Base-by-base conservation (phyloP, 2,113 vertebrate genomes). In the Etheostoma spectabile region DNA sequence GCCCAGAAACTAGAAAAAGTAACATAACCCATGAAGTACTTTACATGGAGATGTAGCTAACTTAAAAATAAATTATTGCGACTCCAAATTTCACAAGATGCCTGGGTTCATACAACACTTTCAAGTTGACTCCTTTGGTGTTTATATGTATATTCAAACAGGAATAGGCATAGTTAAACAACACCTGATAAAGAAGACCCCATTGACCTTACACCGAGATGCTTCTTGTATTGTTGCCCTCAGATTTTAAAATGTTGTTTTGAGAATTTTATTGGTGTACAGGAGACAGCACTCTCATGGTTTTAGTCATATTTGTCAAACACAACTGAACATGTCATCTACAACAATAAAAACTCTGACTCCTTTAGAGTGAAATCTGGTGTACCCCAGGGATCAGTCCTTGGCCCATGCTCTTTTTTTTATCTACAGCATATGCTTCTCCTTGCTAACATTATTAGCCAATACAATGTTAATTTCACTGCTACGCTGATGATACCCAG, bases 121-220 rank as follows among this genome's bases (percentile, higher is more conserved):
- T 14, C 60, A 64, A 75, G n/a, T 64, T 63, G 73, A 75, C 48
- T 60, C 60, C 2, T 75, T 64, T 55, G 73, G 60, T 52, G 30
- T 42, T 22, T 33, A 64, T 2, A 53, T 64, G 60, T 64, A 64
- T 21, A 53, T 48, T 21, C 38, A 73, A n/a, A 61, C 45, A 49
- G 57, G 56, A 33, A 51, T 61, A 30, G 15, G 45, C 24, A 27
- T 62, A 27, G 18, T 83, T 24, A 38, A 42, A 6, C 56, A 71
- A 14, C 67, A 77, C n/a, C 30, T 74, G 15, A 68, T 62, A 27
- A 56, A 60, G 45, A 72, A 67, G 21, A 66, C 6, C 62, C 42
- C n/a, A 33, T 16, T 73, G 11, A 55, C 19, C 6, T 38, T 69
- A 5, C 1, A 38, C 66, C 12, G 53, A 35, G 66, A 55, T 22